These are phyloP conservation scores for Drosophila histrio DNA, from an alignment of 2,888 invertebrate genomes.

Conservation along the genomic window DNA sequence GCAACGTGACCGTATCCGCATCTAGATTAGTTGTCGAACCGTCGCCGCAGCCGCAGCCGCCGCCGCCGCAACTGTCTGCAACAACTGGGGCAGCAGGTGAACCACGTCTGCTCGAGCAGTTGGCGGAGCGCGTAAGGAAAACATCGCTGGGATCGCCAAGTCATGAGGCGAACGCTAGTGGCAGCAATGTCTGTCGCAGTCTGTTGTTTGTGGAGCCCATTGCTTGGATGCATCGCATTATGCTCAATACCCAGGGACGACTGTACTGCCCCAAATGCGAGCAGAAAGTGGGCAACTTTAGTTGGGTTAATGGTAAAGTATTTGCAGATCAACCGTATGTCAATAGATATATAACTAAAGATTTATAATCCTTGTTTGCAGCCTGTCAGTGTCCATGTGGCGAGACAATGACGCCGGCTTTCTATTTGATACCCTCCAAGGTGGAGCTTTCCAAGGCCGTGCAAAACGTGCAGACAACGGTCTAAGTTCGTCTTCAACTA, in stretches of 20 bases:
- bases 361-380: slow-evolving; percentile 65
- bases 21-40: not conserved
- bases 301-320: slow-evolving; percentile 92
- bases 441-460: slow-evolving; percentile 95
- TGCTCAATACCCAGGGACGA: slow-evolving; percentile 90
- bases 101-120: slow-evolving; percentile 77
- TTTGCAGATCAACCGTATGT: not conserved
- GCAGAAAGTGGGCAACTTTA: slow-evolving; percentile 94
- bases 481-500: slow-evolving; percentile 82
- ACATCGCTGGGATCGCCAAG: slow-evolving; percentile 66
- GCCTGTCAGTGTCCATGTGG: slow-evolving; percentile 96
- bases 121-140: slow-evolving; percentile 77
- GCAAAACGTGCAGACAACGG: slow-evolving; percentile 93
- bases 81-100: slow-evolving; percentile 7
- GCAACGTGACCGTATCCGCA: not conserved
- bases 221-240: slow-evolving; percentile 93
- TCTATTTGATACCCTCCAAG: slow-evolving; percentile 95
- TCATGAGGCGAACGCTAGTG: slow-evolving; percentile 28
- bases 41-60: not conserved
- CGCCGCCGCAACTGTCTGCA: not conserved
- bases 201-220: slow-evolving; percentile 95
- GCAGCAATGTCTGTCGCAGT: slow-evolving; percentile 86
- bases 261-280: slow-evolving; percentile 93
- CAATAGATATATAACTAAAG: not conserved
- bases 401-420: slow-evolving; percentile 94